A percentile compares a stretch with the other conserved stretches of the same genome.
These are phyloP conservation scores for Channa argus DNA, from an alignment of 2,113 vertebrate genomes.

Conservation along the genomic window DNA sequence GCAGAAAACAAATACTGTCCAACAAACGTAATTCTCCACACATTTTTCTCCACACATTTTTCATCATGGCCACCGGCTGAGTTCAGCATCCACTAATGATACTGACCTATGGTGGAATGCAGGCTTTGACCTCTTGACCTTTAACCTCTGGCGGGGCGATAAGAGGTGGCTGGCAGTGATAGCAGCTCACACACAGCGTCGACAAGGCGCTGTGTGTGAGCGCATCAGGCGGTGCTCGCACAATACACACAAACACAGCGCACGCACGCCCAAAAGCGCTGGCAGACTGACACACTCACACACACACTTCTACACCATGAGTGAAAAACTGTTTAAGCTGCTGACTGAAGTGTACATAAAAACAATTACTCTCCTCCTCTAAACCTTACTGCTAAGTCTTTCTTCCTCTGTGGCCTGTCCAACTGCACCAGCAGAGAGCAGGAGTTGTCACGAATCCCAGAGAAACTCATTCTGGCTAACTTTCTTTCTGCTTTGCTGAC, in stretches of 20 bases:
- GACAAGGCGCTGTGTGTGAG: conserved; percentile 15
- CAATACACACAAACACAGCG: conserved; percentile 1
- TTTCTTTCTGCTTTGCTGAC: conserved; percentile 9
- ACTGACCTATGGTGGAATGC: conserved; percentile 61
- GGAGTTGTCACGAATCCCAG: neutral
- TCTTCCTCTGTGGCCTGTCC: conserved; percentile 26
- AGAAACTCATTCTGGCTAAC: neutral
- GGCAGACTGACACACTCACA: conserved; percentile 4
- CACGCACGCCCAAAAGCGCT: conserved; percentile 3
- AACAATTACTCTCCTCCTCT: conserved; percentile 40
- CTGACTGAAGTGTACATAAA: conserved; percentile 55
- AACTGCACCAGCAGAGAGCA: conserved; percentile 29
- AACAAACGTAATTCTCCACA: neutral
- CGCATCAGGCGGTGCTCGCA: conserved; percentile 18
- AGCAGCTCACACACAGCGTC: conserved; percentile 27
- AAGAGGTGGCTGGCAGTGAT: conserved; percentile 53
- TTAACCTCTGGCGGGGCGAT: conserved; percentile 49
- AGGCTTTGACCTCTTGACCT: conserved; percentile 55
- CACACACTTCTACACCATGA: conserved; percentile 11
- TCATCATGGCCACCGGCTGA: neutral
- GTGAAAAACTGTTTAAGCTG: conserved; percentile 39
- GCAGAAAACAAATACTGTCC: no score
- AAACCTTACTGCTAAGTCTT: conserved; percentile 44
- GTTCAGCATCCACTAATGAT: conserved; percentile 24
- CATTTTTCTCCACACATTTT: neutral